These are phyloP conservation scores for Chrysolophus pictus DNA, from an alignment of 2,797 vertebrate species.

Conservation along the genomic window DNA sequence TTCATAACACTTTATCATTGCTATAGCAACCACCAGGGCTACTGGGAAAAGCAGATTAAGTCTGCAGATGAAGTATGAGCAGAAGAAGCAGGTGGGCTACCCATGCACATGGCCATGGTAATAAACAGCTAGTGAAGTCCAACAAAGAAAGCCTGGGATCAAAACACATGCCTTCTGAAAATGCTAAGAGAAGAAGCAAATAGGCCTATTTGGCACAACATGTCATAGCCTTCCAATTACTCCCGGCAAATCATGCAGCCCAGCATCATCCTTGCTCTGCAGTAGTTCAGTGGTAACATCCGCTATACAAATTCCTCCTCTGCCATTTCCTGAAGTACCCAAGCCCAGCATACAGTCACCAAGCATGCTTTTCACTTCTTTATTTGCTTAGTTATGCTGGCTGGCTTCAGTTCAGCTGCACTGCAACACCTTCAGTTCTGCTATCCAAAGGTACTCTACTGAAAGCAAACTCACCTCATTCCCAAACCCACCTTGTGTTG, in stretches of 20 bases:
- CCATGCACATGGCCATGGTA: background rate
- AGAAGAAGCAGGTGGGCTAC: conserved; percentile 1
- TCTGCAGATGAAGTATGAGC: background rate
- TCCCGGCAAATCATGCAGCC: background rate
- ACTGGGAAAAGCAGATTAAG: background rate
- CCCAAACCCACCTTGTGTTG: background rate
- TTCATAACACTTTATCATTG: conserved; percentile 26
- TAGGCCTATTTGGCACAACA: background rate
- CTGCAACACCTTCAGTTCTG: background rate
- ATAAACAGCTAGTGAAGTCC: background rate
- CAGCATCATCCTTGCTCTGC: background rate
- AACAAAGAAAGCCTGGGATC: background rate
- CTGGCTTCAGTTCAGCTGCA: background rate
- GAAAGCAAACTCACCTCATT: background rate
- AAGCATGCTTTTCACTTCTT: background rate
- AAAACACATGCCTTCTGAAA: background rate
- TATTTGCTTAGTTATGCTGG: background rate
- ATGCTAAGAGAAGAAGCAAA: background rate
- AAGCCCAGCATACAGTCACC: background rate
- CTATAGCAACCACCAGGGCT: conserved; percentile 35
- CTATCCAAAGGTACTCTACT: background rate
- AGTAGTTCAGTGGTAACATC: background rate
- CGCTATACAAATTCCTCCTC: background rate
- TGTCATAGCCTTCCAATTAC: background rate
- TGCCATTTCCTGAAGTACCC: background rate